Conservation (phyloP, 2,797 vertebrate genomes). For the Limnodromus scolopaceus region DNA sequence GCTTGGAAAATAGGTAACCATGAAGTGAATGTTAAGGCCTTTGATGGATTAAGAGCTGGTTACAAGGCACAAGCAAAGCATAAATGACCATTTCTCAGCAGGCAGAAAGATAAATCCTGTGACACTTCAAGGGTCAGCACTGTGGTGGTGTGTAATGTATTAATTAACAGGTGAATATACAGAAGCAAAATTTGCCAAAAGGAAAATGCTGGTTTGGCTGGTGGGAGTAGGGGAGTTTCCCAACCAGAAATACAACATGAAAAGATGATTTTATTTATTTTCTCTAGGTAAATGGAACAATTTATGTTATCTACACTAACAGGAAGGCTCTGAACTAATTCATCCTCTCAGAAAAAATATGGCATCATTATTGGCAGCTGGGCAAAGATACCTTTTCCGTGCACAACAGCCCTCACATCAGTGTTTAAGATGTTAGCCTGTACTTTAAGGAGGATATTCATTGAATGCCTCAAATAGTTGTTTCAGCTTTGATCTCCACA, state of each 20-base stretch:
- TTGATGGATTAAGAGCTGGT: slow-evolving; percentile 14
- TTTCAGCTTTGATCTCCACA: neutral
- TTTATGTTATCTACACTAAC: neutral
- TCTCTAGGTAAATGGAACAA: neutral
- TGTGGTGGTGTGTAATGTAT: neutral
- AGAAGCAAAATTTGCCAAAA: neutral
- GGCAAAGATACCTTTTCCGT: neutral
- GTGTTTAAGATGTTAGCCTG: neutral
- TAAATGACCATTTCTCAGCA: neutral
- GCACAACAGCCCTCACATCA: neutral
- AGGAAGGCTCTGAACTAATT: neutral
- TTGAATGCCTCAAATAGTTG: neutral
- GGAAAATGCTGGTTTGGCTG: neutral
- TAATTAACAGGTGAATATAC: neutral
- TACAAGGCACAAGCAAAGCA: neutral
- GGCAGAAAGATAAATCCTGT: neutral
- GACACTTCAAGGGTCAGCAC: neutral
- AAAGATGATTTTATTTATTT: neutral
- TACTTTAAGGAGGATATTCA: neutral
- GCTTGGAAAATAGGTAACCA: neutral
- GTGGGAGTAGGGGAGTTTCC: neutral
- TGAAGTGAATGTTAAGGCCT: neutral
- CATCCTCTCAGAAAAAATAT: neutral
- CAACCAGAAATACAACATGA: neutral
- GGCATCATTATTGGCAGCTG: neutral